Base-by-base conservation (phyloP, 2,113 vertebrate species). In the Dendropsophus ebraccatus region DNA sequence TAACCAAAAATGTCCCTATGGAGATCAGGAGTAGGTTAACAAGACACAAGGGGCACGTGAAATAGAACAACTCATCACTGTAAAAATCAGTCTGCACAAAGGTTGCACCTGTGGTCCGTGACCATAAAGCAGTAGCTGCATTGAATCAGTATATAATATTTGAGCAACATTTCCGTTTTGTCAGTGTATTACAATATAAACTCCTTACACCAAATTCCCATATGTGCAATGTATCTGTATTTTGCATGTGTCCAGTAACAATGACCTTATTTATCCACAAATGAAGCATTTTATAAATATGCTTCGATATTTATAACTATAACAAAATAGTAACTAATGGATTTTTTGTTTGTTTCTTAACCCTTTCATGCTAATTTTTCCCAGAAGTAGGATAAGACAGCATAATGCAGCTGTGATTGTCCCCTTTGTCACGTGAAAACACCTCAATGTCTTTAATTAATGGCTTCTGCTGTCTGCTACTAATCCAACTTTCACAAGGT, bases 401-500 rank as follows among this genome's bases (percentile, higher is more conserved):
- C n/a, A 16, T 25, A 80, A 45, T 60, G 17, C n/a, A 45, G 25
- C 37, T 62, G 23, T 62, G 25, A 81, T 47, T 65, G 78, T 56
- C 56, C 54, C 7, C 58, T 47, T 47, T 81, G 37, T 65, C 58
- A 0, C 4, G 58, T 52, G 45, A 56, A 4, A 67, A 45, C 75
- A 85, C 75, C 75, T 85, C 52, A 81, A 73, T 60, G 77, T 32
- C 76, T 74, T 56, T 87, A 81, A 87, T 87, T 80, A 60, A 50
- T 60, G 23, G 35, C 23, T 80, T 86, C 88, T 81, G 83, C 79
- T 49, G 58, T 23, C 49, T 28, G 7, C 88, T 88, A 47, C 86
- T 82, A 90, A 88, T 88, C 86, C 87, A 67, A 73, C 87, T 90
- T 92, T 80, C 82, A 85, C 41, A 50, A 89, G 56, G 81, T 72